Evolutionary conservation across 2,797 vertebrate species (phyloP).

Genomic region (Gallinago stenura): DNA sequence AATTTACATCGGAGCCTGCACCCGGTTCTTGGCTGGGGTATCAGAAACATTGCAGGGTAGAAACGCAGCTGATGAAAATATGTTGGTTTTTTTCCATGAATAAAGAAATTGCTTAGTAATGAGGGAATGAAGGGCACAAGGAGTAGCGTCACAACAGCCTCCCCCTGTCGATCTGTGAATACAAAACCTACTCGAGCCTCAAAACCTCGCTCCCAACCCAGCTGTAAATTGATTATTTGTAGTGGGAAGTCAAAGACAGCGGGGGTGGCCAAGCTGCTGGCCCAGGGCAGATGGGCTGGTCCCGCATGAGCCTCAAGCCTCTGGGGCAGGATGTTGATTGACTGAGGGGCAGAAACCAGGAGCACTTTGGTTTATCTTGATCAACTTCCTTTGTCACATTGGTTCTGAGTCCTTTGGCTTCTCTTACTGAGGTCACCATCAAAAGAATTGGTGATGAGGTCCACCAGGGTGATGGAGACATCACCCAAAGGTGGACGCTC

Average conservation of each 20-base stretch:
- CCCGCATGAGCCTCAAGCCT: background rate
- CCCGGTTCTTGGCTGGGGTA: background rate
- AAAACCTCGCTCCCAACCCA: accelerated
- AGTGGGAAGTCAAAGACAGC: background rate
- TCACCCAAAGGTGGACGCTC: background rate
- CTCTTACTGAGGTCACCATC: background rate
- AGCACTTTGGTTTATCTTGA: background rate
- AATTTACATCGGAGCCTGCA: background rate
- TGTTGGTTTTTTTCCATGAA: background rate
- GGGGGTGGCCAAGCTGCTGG: accelerated
- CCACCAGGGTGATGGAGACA: background rate
- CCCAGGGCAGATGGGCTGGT: background rate
- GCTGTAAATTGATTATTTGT: background rate
- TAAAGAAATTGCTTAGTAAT: background rate
- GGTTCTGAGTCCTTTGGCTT: background rate
- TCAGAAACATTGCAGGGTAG: background rate
- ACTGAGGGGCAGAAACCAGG: background rate
- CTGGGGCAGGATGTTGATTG: background rate
- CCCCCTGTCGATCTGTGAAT: background rate
- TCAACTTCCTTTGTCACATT: background rate
- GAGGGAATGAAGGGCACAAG: background rate
- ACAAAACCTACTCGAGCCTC: background rate
- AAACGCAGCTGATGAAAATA: background rate
- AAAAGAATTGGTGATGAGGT: background rate
- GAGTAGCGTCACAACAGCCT: background rate